Evolutionary conservation across 2,888 invertebrate species (phyloP).

Genomic region (Stenoptilia bipunctidactyla): DNA sequence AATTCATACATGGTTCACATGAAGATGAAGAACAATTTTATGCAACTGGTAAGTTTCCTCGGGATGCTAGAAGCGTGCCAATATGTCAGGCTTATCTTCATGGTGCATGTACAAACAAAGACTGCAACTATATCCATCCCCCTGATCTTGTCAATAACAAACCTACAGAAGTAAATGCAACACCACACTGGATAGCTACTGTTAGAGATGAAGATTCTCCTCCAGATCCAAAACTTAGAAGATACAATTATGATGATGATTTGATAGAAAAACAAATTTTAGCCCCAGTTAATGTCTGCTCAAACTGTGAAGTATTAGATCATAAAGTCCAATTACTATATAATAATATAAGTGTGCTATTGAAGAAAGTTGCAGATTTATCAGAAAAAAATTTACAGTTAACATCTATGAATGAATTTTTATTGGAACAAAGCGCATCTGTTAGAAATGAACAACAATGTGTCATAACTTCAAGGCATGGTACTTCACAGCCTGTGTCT

Average conservation of each 20-base stretch:
- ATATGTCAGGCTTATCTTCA: constrained; percentile 74
- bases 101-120: constrained; percentile 67
- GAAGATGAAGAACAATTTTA: constrained; percentile 80
- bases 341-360: constrained; percentile 59
- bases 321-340: constrained; percentile 56
- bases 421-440: constrained; percentile 52
- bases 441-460: constrained; percentile 52
- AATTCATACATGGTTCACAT: constrained; percentile 77
- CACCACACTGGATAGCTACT: constrained; percentile 22
- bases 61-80: constrained; percentile 46
- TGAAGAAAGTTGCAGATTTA: constrained; percentile 55
- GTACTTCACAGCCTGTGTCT: constrained; percentile 58
- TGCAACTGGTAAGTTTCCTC: constrained; percentile 72
- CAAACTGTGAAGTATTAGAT: constrained; percentile 48
- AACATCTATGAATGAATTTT: constrained; percentile 63
- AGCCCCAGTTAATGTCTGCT: constrained; percentile 32
- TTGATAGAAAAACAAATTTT: constrained; percentile 40
- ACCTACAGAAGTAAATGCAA: constrained; percentile 29
- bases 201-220: constrained; percentile 50
- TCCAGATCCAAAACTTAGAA: constrained; percentile 53
- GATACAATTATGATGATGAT: constrained; percentile 43
- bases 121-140: constrained; percentile 42
- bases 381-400: constrained; percentile 58
- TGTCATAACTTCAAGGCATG: constrained; percentile 60
- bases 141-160: constrained; percentile 34